Base-by-base conservation (phyloP, 2,113 vertebrate species). In the Thinocorus orbignyianus region DNA sequence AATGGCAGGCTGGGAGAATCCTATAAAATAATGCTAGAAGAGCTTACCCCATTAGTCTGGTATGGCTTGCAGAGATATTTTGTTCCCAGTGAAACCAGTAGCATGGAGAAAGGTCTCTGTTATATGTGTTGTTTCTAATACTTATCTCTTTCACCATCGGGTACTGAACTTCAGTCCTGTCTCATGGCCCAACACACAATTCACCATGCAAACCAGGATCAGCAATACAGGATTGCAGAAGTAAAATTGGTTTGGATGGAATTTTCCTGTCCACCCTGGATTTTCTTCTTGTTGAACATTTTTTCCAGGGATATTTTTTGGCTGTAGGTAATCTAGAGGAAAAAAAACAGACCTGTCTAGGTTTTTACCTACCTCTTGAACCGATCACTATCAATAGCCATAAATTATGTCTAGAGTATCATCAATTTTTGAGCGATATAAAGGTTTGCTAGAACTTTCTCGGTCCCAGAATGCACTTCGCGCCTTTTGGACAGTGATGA, bases 121-220 rank as follows among this genome's bases (percentile, higher is more conserved):
- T 41, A 10, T 55, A 37, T 31, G 25, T 33, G 81, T 39, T 8
- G 5, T 35, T 80, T 69, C 46, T 54, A 78, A 62, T 30, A 15
- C 23, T 5, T 4, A 3, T 54, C 31, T 66, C 11, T 37, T 58
- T 35, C 23, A 17, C 0, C 2, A 13, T 1, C 49, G 54, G 23
- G 17, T 74, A 2, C 5, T 55, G 31, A 79, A 71, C 16, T 74
- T 84, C 17, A 35, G 1, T 18, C n/a, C 41, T 18, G 1, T 55
- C n/a, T 74, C 48, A 58, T 18, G 74, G 30, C 35, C 57, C 42
- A 49, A 31, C 31, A 54, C 31, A 51, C 7, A 31, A 22, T 54
- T 60, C 9, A n/a, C 30, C 66, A 28, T 13, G 9, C 15, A 28
- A 86, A 16, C 0, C 0, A 46, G 7, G 12, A 69, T 13, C 0